Evolutionary conservation across 2,113 vertebrate species (phyloP).

Genomic region (Oncorhynchus kisutch): DNA sequence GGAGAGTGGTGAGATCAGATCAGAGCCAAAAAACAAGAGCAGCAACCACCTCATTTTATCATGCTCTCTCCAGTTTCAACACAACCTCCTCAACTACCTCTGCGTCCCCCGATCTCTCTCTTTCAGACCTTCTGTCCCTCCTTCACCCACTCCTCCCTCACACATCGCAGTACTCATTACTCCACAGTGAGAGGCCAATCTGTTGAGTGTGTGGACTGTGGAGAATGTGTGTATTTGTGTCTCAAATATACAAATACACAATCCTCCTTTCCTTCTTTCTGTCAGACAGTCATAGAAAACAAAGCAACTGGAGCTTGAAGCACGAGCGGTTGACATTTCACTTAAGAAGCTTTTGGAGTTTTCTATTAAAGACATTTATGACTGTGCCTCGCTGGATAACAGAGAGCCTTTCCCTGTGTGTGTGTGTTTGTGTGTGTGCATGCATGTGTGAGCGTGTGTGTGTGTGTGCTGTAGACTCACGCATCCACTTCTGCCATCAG

Average conservation of each 20-base stretch:
- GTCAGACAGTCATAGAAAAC: constrained; percentile 35
- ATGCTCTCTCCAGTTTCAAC: constrained; percentile 36
- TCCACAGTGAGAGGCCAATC: constrained; percentile 52
- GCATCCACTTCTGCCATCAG: constrained; percentile 84
- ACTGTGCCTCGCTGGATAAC: neutral
- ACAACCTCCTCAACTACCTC: constrained; percentile 57
- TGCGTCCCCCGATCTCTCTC: constrained; percentile 34
- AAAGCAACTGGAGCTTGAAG: constrained; percentile 15
- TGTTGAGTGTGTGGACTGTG: constrained; percentile 28
- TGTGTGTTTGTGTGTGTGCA: neutral
- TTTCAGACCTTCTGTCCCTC: neutral
- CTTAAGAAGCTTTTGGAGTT: constrained; percentile 22
- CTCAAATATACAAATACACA: neutral
- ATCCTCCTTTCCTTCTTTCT: constrained; percentile 22
- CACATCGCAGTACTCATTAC: constrained; percentile 58
- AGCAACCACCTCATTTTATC: constrained; percentile 32
- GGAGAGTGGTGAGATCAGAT: constrained; percentile 17
- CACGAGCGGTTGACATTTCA: constrained; percentile 18
- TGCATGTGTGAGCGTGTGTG: neutral
- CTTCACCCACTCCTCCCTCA: constrained; percentile 63
- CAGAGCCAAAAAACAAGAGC: constrained; percentile 11
- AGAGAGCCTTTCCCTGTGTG: constrained; percentile 2
- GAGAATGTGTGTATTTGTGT: constrained; percentile 18
- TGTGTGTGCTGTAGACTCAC: constrained; percentile 74
- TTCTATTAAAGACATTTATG: constrained; percentile 12